Evolutionary conservation across 2,888 invertebrate genomes (phyloP).

Genomic region (Cancer borealis): DNA sequence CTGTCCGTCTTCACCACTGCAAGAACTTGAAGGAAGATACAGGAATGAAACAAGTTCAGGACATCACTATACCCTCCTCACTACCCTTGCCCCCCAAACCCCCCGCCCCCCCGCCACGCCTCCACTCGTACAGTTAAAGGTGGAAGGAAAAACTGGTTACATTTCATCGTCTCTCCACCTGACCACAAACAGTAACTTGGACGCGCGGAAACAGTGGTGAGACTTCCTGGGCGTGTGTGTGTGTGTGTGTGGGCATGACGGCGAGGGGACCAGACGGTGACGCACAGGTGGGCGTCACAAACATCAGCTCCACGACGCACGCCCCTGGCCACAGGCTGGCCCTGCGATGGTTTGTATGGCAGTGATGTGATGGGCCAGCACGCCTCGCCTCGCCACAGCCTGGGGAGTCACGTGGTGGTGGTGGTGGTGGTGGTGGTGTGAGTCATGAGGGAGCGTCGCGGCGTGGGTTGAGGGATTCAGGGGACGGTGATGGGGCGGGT

Average conservation of each 20-base stretch:
- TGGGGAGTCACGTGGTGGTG: background rate
- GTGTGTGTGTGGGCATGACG: background rate
- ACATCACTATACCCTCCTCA: background rate
- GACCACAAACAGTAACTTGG: background rate
- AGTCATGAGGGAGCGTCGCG: background rate
- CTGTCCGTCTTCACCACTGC: background rate
- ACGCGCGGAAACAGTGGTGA: background rate
- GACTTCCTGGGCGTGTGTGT: background rate
- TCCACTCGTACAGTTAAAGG: no score
- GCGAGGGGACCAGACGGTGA: background rate
- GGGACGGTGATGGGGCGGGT: slow-evolving; percentile 13
- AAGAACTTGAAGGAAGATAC: background rate
- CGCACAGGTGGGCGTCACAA: no score
- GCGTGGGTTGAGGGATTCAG: background rate
- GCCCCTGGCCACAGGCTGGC: background rate
- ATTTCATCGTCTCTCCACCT: background rate
- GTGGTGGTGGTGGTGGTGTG: background rate
- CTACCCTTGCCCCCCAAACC: background rate
- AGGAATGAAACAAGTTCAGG: background rate
- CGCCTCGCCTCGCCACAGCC: background rate
- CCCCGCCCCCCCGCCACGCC: no score
- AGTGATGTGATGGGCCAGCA: background rate
- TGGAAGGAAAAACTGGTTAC: background rate
- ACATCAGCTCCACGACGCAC: background rate
- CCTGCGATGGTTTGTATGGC: background rate